phyloP scores from a whole-genome alignment of 2,797 vertebrate species.

The Cyclopterus lumpus region DNA sequence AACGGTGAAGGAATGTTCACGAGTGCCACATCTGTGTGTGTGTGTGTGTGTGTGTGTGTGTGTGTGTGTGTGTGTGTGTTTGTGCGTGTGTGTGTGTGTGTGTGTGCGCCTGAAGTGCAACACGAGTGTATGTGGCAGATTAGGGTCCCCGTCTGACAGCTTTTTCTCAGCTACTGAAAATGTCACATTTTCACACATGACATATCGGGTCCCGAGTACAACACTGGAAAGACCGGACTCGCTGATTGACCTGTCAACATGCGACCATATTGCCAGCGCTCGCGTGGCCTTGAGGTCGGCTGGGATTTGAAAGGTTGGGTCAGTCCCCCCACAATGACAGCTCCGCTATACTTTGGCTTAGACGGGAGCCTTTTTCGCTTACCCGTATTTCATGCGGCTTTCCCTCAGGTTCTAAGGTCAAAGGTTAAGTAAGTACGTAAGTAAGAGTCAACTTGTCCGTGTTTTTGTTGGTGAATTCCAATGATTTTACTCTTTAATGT shows the following conservation, averaged over 20 bases:
- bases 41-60: too few species aligned
- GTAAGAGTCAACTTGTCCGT: neutral
- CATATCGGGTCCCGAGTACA: conserved; percentile 20
- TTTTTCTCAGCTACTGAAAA: conserved; percentile 23
- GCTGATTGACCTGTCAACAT: conserved; percentile 63
- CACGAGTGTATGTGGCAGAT: neutral
- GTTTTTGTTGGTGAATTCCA: neutral
- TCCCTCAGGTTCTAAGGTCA: conserved; percentile 24
- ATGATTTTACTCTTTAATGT: neutral
- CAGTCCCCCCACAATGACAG: conserved; percentile 42
- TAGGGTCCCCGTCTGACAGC: neutral
- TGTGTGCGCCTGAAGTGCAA: neutral
- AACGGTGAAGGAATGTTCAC: neutral
- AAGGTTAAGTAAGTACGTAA: neutral
- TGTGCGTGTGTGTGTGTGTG: too few species aligned
- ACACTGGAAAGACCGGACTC: conserved; percentile 25
- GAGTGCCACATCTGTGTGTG: neutral
- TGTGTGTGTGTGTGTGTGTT: too few species aligned
- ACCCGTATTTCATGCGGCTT: conserved; percentile 39
- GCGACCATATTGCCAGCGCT: conserved; percentile 25
- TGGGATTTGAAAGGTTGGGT: conserved; percentile 51
- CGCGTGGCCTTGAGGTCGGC: conserved; percentile 39
- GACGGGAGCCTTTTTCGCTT: conserved; percentile 30
- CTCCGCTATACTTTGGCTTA: conserved; percentile 16
- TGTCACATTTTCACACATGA: conserved; percentile 47